Base-by-base conservation (phyloP, 2,888 invertebrate genomes). In the Onthophagus sagittarius region DNA sequence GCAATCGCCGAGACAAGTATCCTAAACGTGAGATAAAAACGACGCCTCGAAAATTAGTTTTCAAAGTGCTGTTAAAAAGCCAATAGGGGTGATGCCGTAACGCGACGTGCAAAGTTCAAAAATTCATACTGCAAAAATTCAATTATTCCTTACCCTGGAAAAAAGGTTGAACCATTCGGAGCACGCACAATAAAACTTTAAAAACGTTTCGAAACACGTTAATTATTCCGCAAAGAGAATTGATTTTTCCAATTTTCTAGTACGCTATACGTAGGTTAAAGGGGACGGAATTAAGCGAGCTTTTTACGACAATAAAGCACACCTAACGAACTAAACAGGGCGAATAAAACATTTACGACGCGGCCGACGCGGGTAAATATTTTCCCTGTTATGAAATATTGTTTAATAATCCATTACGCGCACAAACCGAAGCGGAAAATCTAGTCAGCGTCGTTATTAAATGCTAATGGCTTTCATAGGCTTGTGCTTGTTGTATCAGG, bases 371-470 rank as follows among this genome's bases (percentile, higher is more conserved):
- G 67, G 67, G 67, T 32, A 67, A 67, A 67, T 67, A 67, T 67
- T 67, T 67, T 67, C 32, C 67, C 67, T 13, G 23, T n/a, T 32
- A 32, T 67, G 67, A 67, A 67, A 67, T 67, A 67, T 67, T 67
- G 67, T 67, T 67, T 67, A 67, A 67, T 67, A 67, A 67, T 23
- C 67, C 67, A 67, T 67, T 67, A 67, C 67, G 67, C 67, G 39
- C 9, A 53, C 39, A 53, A 53, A 53, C 39, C 39, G 39, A 53
- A 53, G 39, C 39, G 39, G 39, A 53, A 53, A 53, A 53, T 53
- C 39, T 53, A 53, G 39, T 53, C 39, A 53, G 39, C 11, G 39
- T 11, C 39, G 39, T 53, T 53, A 53, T 53, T 53, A 53, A 53
- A 11, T 11, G 39, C 39, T 53, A 53, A 53, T 53, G 39, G 39